Evolutionary conservation across 2,797 vertebrate species (phyloP).

Genomic region (Furcifer pardalis): DNA sequence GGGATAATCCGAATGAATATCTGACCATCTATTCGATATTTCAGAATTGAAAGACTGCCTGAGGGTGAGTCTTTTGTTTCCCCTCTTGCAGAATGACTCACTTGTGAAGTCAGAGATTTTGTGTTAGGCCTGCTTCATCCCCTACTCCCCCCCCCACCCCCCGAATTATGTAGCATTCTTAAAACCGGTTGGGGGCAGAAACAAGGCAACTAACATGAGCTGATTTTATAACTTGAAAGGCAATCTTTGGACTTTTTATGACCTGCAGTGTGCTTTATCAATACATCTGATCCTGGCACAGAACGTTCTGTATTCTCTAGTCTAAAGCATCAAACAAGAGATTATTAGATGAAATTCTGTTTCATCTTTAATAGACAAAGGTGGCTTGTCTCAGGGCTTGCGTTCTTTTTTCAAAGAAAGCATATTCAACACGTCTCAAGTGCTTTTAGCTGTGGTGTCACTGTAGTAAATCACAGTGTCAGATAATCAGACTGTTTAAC

Average conservation of each 20-base stretch:
- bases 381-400: slow-evolving; percentile 55
- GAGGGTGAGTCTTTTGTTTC: slow-evolving; percentile 66
- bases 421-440: slow-evolving; percentile 39
- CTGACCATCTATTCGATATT: slow-evolving; percentile 71
- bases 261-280: slow-evolving; percentile 54
- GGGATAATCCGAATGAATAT: slow-evolving; percentile 61
- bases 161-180: slow-evolving; percentile 34
- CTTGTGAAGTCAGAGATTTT: slow-evolving; percentile 53
- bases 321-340: slow-evolving; percentile 54
- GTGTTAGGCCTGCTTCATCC: slow-evolving; percentile 54
- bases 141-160: no score
- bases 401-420: slow-evolving; percentile 18
- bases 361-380: slow-evolving; percentile 64
- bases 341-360: slow-evolving; percentile 58
- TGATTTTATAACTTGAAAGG: slow-evolving; percentile 67
- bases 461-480: slow-evolving; percentile 50
- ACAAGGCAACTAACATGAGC: slow-evolving; percentile 14
- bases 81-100: slow-evolving; percentile 42
- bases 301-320: slow-evolving; percentile 47
- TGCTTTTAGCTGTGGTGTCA: slow-evolving; percentile 44
- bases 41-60: slow-evolving; percentile 57
- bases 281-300: slow-evolving; percentile 32
- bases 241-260: slow-evolving; percentile 65
- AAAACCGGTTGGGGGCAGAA: neutral
- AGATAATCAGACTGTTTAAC: slow-evolving; percentile 56